Base-by-base conservation (phyloP, 2,113 vertebrate genomes). In the Aramus guarauna region DNA sequence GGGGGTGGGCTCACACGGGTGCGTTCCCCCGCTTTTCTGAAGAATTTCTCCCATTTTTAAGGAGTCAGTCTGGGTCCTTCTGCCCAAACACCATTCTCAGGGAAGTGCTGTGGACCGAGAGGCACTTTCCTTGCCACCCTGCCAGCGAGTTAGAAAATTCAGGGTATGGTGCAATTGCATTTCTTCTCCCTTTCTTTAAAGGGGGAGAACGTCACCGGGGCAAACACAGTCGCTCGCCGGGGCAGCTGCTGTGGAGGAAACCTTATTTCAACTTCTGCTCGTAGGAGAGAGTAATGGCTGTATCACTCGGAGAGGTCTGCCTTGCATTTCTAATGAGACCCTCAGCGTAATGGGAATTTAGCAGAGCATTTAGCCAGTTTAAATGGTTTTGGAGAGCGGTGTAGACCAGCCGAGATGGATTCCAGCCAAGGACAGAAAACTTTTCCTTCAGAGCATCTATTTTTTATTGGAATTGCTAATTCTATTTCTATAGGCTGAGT, bases 391-490 rank as follows among this genome's bases (percentile, higher is more conserved):
- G 76, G 58, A 84, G 29, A 90, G 52, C 3, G 2, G 60, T 36
- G 26, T 52, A 91, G 82, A 60, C 91, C 75, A 81, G 64, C 66
- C 71, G 85, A 85, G 72, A 95, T 76, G 89, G 84, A 89, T 76
- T 88, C n/a, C 79, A 93, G 87, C 85, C 92, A 95, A 92, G 48
- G 53, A 79, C 52, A 85, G 67, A 92, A 74, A 85, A 87, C 85
- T 86, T 95, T 86, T 82, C 69, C 81, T 87, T 90, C 84, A 85
- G 74, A 94, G 39, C 85, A 85, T 88, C 95, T 91, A 81, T 92
- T 94, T 97, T 94, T 96, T 93, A 84, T 93, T 92, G 83, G 62
- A 95, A 95, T 90, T 85, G 93, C 82, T 96, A 96, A 97, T 97
- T 96, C 87, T 93, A 66, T 97, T 96, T 95, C 96, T 96, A 86